A percentile compares a stretch with the other conserved stretches of the same genome.
These are phyloP conservation scores for Chrysomela aeneicollis DNA, from an alignment of 2,888 invertebrate species.

Conservation along the genomic window DNA sequence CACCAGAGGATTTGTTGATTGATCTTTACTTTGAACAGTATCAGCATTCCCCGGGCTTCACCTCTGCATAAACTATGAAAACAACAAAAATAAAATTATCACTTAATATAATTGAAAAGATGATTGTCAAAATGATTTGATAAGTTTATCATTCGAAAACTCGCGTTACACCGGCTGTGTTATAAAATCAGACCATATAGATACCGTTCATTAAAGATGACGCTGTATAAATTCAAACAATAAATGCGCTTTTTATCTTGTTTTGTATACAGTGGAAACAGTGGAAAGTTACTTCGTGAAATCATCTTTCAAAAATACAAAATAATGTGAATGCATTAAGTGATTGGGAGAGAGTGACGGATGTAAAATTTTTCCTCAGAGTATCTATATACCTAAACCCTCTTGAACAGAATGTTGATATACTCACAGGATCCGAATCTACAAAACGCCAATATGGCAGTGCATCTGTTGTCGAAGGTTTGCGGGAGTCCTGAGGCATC, in stretches of 20 bases:
- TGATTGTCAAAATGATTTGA: no score
- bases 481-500: slow-evolving; percentile 66
- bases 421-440: slow-evolving; percentile 68
- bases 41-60: slow-evolving; percentile 67
- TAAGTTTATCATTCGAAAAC: no score
- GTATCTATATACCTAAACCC: background rate
- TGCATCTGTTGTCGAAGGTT: slow-evolving; percentile 68
- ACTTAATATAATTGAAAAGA: background rate
- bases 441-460: slow-evolving; percentile 67
- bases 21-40: slow-evolving; percentile 10
- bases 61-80: slow-evolving; percentile 67
- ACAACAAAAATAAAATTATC: slow-evolving; percentile 13
- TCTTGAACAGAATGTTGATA: background rate
- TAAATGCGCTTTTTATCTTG: background rate
- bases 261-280: background rate
- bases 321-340: no score
- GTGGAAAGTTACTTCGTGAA: no score
- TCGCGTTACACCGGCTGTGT: no score
- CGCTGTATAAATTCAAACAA: background rate
- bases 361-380: no score
- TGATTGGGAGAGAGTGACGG: no score
- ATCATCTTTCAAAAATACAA: no score
- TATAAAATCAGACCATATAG: no score
- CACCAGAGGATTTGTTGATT: slow-evolving; percentile 10
- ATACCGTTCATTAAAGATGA: no score